Percentiles rank a stretch among this genome's conserved stretches.
These are phyloP conservation scores for Noctua fimbriata DNA, from an alignment of 2,888 invertebrate species.

Conservation along the genomic window DNA sequence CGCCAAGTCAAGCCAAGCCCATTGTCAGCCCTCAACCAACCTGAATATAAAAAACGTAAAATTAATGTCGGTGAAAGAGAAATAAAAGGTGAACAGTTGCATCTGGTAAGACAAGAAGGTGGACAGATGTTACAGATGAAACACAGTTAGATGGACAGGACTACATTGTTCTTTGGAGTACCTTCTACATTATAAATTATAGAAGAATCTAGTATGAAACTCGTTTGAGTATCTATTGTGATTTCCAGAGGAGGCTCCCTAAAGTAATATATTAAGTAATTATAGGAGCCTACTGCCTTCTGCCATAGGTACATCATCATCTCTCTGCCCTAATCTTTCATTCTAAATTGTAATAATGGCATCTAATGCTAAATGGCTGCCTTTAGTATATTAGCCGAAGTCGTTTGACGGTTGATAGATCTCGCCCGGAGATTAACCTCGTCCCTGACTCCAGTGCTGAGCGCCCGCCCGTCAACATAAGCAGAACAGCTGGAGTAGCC, in stretches of 20 bases:
- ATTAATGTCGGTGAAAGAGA: slow-evolving; percentile 27
- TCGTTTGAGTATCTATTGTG: background rate
- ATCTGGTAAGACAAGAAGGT: slow-evolving; percentile 8
- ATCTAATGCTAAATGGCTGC: background rate
- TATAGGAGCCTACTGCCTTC: background rate
- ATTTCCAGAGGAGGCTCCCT: background rate
- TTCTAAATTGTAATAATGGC: too few relatives aligned
- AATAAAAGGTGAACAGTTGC: background rate
- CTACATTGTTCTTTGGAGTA: background rate
- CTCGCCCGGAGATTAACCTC: too few relatives aligned
- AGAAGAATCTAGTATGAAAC: background rate
- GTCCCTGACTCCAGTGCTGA: too few relatives aligned
- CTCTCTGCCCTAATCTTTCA: background rate
- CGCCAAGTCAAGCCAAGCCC: slow-evolving; percentile 51
- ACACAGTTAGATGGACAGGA: background rate
- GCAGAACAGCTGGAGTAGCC: too few relatives aligned
- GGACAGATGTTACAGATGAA: background rate
- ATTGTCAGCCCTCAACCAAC: slow-evolving; percentile 62
- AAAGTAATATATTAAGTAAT: background rate
- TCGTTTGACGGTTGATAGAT: too few relatives aligned
- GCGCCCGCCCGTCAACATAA: too few relatives aligned
- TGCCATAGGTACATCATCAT: background rate
- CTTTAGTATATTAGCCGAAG: too few relatives aligned
- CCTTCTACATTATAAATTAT: background rate
- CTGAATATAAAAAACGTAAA: slow-evolving; percentile 50